Evolutionary conservation across 2,888 invertebrate genomes (phyloP), one percentile per base, ranked within the genome.

Genomic region (Gastrophysa polygoni): DNA sequence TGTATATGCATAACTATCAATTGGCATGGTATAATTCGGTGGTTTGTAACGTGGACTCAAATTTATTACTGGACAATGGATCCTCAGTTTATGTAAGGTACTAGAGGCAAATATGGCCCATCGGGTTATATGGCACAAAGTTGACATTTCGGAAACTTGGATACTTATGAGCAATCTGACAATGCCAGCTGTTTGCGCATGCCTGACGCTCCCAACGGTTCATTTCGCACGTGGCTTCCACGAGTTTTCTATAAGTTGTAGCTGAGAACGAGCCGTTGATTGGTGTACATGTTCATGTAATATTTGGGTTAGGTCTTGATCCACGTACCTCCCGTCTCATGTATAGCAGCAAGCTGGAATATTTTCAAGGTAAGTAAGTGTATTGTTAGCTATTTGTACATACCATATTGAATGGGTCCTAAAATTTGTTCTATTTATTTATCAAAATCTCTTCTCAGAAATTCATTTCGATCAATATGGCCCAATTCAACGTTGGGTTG

Each of bases 21-120:
- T n/a, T n/a, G n/a, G n/a, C n/a, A n/a, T n/a, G n/a, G n/a, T n/a
- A n/a, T n/a, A n/a, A n/a, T n/a, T n/a, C n/a, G n/a, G n/a, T n/a
- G n/a, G n/a, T n/a, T n/a, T n/a, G n/a, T n/a, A n/a, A n/a, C n/a
- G n/a, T n/a, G n/a, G n/a, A n/a, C n/a, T n/a, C n/a, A n/a, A n/a
- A n/a, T n/a, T n/a, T n/a, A n/a, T n/a, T n/a, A n/a, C n/a, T n/a
- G n/a, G n/a, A n/a, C n/a, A n/a, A n/a, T n/a, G n/a, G n/a, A n/a
- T n/a, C n/a, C n/a, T n/a, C n/a, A n/a, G n/a, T n/a, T n/a, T n/a
- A n/a, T 24, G 7, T 24, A 24, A 48, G 47, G 56, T 56, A 56
- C 21, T 49, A 17, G 47, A 49, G 56, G 44, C 56, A 56, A 56
- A 56, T 56, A 56, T 50, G 56, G 24, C 17, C 56, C 50, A 56